A percentile compares a stretch with the other conserved stretches of the same genome.
phyloP scores from a whole-genome alignment of 2,797 vertebrate genomes.

The Labeo calbasu region DNA sequence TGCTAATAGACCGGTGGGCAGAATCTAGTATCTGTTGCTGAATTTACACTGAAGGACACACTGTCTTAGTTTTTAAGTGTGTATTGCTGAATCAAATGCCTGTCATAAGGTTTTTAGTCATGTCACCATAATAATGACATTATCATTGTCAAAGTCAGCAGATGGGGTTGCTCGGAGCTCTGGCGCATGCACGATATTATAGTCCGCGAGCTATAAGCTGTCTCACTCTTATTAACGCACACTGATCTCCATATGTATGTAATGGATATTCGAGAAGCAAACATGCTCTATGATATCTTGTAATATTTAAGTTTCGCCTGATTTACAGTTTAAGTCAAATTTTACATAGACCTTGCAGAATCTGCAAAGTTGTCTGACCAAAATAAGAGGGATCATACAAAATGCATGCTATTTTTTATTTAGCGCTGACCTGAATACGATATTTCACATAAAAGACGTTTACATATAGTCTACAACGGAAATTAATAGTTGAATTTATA shows the following conservation, averaged over 20 bases:
- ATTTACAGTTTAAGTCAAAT: neutral
- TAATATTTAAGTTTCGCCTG: neutral
- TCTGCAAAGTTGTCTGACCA: too few relatives aligned
- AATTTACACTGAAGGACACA: neutral
- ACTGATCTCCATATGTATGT: neutral
- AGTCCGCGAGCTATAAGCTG: constrained; percentile 3
- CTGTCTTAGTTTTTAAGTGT: neutral
- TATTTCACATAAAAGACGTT: neutral
- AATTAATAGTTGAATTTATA: too few relatives aligned
- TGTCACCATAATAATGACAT: constrained; percentile 24
- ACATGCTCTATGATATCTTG: constrained; percentile 10
- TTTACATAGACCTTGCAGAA: too few relatives aligned
- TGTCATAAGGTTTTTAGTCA: constrained; percentile 2
- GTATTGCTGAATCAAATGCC: constrained; percentile 20
- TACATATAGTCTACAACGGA: neutral
- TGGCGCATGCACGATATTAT: constrained; percentile 1
- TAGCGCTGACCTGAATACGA: too few relatives aligned
- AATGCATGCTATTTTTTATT: too few relatives aligned
- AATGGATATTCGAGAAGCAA: constrained; percentile 17
- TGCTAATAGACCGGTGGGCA: neutral
- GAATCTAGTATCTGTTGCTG: constrained; percentile 16
- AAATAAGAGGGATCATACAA: too few relatives aligned
- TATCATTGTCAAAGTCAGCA: constrained; percentile 35
- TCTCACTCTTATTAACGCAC: constrained; percentile 7
- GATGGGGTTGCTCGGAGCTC: constrained; percentile 4